Evolutionary conservation across 2,797 vertebrate genomes (phyloP).

Genomic region (Halcyon smyrnensis): DNA sequence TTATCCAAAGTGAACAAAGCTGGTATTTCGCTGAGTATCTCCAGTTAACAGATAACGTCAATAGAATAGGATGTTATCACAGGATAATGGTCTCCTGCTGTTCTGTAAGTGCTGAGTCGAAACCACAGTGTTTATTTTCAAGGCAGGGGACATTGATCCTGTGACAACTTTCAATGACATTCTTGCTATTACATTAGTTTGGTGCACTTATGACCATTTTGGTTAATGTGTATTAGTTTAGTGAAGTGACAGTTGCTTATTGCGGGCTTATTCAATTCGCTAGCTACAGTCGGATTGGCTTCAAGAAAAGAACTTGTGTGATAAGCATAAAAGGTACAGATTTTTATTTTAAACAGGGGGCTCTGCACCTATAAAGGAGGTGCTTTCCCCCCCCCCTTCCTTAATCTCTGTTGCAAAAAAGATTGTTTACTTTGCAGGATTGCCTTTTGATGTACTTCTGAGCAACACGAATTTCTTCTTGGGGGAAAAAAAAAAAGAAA

Average conservation of each 20-base stretch:
- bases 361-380: not conserved
- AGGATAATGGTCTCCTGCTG: conserved; percentile 62
- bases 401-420: not conserved
- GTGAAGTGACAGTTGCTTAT: not conserved
- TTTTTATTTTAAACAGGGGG: not conserved
- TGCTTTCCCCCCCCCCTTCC: not conserved
- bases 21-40: conserved; percentile 36
- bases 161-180: conserved; percentile 50
- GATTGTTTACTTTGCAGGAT: not conserved
- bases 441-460: conserved; percentile 5
- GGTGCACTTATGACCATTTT: conserved; percentile 43
- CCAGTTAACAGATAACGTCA: conserved; percentile 63
- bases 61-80: conserved; percentile 59
- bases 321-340: not conserved
- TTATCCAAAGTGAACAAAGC: conserved; percentile 32
- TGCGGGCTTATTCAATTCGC: not conserved
- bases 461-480: not conserved
- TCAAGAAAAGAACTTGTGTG: not conserved
- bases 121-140: conserved; percentile 51
- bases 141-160: conserved; percentile 65
- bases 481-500: not conserved
- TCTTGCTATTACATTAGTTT: conserved; percentile 49
- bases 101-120: conserved; percentile 44
- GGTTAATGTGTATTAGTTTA: conserved; percentile 36
- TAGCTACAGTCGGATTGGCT: not conserved